A percentile compares a stretch with the other conserved stretches of the same genome.
phyloP scores from a whole-genome alignment of 2,888 invertebrate species.

The Drosophila barbarae region DNA sequence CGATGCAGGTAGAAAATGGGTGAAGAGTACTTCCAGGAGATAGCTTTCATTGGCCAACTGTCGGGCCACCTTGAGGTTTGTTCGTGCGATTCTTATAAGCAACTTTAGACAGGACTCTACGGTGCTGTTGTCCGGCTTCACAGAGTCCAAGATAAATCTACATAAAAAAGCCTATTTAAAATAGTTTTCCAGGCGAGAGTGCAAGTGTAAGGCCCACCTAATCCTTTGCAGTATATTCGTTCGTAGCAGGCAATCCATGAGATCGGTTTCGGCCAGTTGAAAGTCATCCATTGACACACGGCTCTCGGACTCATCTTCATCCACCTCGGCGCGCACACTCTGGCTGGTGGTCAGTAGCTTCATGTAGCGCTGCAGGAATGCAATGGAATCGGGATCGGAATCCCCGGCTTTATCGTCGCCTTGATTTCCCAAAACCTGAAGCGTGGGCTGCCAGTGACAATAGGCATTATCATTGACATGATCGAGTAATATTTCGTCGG shows the following conservation, averaged over 20 bases:
- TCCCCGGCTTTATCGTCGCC: slow-evolving; percentile 38
- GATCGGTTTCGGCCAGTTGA: slow-evolving; percentile 90
- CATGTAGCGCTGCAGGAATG: slow-evolving; percentile 82
- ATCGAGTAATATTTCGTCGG: slow-evolving; percentile 88
- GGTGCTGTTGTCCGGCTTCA: slow-evolving; percentile 86
- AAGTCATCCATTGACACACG: slow-evolving; percentile 89
- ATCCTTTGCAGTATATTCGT: slow-evolving; percentile 89
- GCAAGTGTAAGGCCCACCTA: slow-evolving; percentile 77
- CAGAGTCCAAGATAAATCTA: slow-evolving; percentile 87
- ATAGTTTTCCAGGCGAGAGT: too few species aligned
- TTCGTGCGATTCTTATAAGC: slow-evolving; percentile 88
- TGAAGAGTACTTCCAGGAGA: slow-evolving; percentile 83
- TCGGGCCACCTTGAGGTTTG: slow-evolving; percentile 85
- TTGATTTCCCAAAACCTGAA: slow-evolving; percentile 79
- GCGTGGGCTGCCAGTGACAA: slow-evolving; percentile 83
- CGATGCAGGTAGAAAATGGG: slow-evolving; percentile 80
- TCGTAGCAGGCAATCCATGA: slow-evolving; percentile 86
- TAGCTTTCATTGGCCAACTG: slow-evolving; percentile 84
- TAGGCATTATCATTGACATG: slow-evolving; percentile 84
- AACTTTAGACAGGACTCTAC: slow-evolving; percentile 89
- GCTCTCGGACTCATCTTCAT: slow-evolving; percentile 79
- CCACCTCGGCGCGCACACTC: slow-evolving; percentile 70
- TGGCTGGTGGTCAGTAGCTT: slow-evolving; percentile 73
- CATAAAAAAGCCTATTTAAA: neutral
- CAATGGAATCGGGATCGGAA: slow-evolving; percentile 78